Percentiles rank a stretch among this genome's conserved stretches.
These are phyloP conservation scores for Agrochola circellaris DNA, from an alignment of 2,888 invertebrate genomes.

Conservation along the genomic window DNA sequence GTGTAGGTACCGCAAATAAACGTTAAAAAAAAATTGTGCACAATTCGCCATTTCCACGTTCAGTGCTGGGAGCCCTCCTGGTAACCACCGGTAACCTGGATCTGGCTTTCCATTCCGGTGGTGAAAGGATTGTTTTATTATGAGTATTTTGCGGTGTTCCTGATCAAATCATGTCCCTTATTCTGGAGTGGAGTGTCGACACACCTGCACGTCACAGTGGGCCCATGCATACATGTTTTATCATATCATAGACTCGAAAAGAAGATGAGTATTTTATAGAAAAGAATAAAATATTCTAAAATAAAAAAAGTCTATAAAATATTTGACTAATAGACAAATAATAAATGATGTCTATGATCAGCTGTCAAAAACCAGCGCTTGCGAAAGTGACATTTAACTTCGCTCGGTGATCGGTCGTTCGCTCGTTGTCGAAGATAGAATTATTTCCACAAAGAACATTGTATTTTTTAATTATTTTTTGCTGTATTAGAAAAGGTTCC, in stretches of 20 bases:
- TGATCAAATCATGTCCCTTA: too few relatives aligned
- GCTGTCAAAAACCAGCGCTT: constrained; percentile 23
- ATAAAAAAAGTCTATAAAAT: too few relatives aligned
- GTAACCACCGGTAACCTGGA: not conserved
- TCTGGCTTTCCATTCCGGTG: not conserved
- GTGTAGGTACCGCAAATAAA: too few relatives aligned
- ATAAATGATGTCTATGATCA: constrained; percentile 2
- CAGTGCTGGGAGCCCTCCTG: too few relatives aligned
- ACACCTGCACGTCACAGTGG: too few relatives aligned
- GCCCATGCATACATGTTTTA: too few relatives aligned
- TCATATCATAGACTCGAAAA: too few relatives aligned
- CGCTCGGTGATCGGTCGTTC: constrained; percentile 24
- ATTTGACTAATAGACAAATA: constrained; percentile 4
- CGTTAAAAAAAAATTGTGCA: too few relatives aligned
- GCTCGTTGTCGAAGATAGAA: constrained; percentile 11
- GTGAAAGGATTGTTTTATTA: not conserved
- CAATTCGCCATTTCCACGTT: too few relatives aligned
- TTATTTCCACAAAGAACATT: constrained; percentile 57
- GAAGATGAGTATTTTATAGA: not conserved
- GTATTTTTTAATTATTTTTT: constrained; percentile 47
- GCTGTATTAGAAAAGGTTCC: constrained; percentile 49
- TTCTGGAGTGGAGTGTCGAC: too few relatives aligned
- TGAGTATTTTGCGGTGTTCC: too few relatives aligned
- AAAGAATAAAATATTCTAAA: too few relatives aligned
- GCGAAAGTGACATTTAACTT: constrained; percentile 14